Conservation (phyloP, 2,797 vertebrate species). For the Urophycis tenuis region DNA sequence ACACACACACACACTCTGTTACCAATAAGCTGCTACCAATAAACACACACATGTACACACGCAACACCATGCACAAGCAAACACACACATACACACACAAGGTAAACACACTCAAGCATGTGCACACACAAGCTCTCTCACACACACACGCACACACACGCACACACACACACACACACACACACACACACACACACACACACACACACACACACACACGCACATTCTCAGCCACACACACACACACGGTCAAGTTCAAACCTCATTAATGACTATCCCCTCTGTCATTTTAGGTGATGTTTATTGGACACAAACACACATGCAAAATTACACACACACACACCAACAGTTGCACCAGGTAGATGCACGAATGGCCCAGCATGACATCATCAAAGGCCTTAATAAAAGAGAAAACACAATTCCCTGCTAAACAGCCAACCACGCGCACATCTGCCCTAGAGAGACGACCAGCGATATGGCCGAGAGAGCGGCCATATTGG, state of each 20-base stretch:
- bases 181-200: background rate
- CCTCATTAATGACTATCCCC: too few species aligned
- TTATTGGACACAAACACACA: background rate
- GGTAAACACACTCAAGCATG: background rate
- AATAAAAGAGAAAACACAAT: background rate
- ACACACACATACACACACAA: background rate
- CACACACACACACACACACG: background rate
- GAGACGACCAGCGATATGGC: too few species aligned
- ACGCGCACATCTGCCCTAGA: background rate
- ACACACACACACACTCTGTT: background rate
- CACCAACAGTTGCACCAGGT: background rate
- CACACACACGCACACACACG: too few species aligned
- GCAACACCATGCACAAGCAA: too few species aligned
- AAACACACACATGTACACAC: too few species aligned
- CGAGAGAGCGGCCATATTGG: too few species aligned
- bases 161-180: background rate
- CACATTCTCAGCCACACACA: conserved; percentile 1
- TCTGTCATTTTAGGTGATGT: too few species aligned
- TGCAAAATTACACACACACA: background rate
- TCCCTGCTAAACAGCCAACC: background rate
- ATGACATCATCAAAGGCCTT: background rate
- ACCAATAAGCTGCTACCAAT: too few species aligned
- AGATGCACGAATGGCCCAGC: background rate
- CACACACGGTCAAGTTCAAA: background rate
- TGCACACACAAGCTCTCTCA: background rate